Percentiles rank a stretch among this genome's conserved stretches.
These are phyloP conservation scores for Halcyon smyrnensis DNA, from an alignment of 2,797 vertebrate species.

Conservation along the genomic window DNA sequence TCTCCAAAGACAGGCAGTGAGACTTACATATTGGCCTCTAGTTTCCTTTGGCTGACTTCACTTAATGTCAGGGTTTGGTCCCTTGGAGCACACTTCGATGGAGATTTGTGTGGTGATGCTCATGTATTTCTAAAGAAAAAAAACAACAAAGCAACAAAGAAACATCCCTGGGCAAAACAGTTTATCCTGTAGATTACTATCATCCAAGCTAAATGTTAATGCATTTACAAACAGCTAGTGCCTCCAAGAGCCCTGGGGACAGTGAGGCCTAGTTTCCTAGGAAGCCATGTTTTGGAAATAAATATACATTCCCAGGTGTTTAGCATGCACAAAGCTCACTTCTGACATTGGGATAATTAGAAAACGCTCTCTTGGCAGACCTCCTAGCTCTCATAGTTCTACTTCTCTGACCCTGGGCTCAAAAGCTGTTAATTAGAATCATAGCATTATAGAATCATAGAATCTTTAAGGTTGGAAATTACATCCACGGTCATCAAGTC, in stretches of 20 bases:
- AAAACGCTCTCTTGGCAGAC: background rate
- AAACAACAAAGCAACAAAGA: background rate
- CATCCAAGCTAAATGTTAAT: background rate
- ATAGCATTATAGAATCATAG: no score
- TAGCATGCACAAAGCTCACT: rapidly evolving
- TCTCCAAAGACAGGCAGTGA: background rate
- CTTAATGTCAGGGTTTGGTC: background rate
- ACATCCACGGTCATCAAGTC: no score
- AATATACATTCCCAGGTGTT: background rate
- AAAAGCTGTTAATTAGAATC: background rate
- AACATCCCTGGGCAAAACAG: background rate
- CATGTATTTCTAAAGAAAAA: background rate
- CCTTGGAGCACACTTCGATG: background rate
- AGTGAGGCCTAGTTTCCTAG: background rate
- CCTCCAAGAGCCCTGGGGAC: background rate
- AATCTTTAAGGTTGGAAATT: no score
- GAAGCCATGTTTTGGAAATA: background rate
- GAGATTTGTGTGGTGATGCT: background rate
- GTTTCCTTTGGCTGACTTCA: slow-evolving; percentile 37
- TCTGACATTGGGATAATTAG: background rate
- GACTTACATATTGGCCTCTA: background rate
- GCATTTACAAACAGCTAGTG: background rate
- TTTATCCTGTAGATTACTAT: background rate
- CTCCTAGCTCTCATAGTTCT: background rate
- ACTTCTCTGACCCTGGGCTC: rapidly evolving